Base-by-base conservation (phyloP, 2,888 invertebrate species). In the Patella depressa region DNA sequence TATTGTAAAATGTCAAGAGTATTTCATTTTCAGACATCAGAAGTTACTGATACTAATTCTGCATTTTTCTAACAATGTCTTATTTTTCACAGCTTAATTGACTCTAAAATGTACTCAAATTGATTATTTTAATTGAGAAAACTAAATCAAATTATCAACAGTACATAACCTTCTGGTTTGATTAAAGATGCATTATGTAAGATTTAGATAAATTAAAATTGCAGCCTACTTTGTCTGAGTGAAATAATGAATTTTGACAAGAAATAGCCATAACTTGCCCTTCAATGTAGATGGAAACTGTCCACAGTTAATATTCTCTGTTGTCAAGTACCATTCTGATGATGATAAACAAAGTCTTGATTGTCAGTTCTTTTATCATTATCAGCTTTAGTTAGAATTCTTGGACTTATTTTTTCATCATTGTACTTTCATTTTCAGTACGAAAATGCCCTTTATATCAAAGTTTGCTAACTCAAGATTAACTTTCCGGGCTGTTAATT, bases 391-490 rank as follows among this genome's bases (percentile, higher is more conserved):
- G n/a, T 19, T 17, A 7, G 7, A 29, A 17, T 17, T 24, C 5
- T 29, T 29, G 17, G 14, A 45, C 45, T 7, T 71, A 9, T 24
- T 59, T 57, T 65, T 19, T 1, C 5, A 17, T 72, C 19, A 29
- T n/a, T 75, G 24, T 55, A 54, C 70, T 59, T 74, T 73, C n/a
- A 29, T 72, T 81, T 84, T 54, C 84, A 90, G 90, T 57, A 83
- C 84, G 53, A 79, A 84, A 54, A 85, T 92, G 78, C 92, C 92
- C 2, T 91, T 88, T 79, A 86, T 92, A 59, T 92, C 92, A 53
- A 88, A 90, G 14, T 78, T 86, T 7, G 89, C 89, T 9, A 88
- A 93, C 78, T 90, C 91, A 29, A 90, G 90, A 75, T 86, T 92
- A 74, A 80, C 90, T 24, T 90, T 91, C 80, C 85, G 92, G 71